Percentiles rank a stretch among this genome's conserved stretches.
Evolutionary conservation across 2,797 vertebrate genomes (phyloP).

Genomic region (Brachymystax lenok): DNA sequence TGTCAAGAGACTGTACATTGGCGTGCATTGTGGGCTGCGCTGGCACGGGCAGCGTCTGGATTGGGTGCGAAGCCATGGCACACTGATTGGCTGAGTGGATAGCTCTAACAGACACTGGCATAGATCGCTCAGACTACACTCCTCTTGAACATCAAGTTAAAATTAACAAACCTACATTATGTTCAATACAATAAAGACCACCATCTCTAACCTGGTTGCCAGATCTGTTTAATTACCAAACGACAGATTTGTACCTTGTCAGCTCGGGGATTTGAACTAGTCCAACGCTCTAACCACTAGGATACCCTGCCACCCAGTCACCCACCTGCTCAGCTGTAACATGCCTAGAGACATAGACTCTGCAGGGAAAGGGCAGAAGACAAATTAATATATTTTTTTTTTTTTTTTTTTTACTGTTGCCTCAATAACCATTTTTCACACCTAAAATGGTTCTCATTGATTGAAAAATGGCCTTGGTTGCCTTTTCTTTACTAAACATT

Average conservation of each 20-base stretch:
- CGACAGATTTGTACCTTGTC: too few species aligned
- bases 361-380: constrained; percentile 13
- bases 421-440: neutral
- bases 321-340: constrained; percentile 23
- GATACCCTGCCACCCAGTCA: neutral
- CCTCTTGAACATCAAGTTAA: constrained; percentile 69
- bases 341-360: constrained; percentile 44
- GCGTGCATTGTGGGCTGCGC: constrained; percentile 90
- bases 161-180: neutral
- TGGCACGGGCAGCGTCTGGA: constrained; percentile 82
- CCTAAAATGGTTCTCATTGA: neutral
- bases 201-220: too few species aligned
- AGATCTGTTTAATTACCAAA: too few species aligned
- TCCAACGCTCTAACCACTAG: too few species aligned
- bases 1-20: too few species aligned
- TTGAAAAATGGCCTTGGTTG: constrained; percentile 15
- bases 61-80: constrained; percentile 90
- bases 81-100: constrained; percentile 91
- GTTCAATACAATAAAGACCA: neutral
- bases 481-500: constrained; percentile 14
- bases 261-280: too few species aligned
- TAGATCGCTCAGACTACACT: constrained; percentile 88
- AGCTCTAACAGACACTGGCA: constrained; percentile 96
- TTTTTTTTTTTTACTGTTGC: neutral
- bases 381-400: neutral